Evolutionary conservation across 2,888 invertebrate species (phyloP).

Genomic region (Zaprionus lineosus): DNA sequence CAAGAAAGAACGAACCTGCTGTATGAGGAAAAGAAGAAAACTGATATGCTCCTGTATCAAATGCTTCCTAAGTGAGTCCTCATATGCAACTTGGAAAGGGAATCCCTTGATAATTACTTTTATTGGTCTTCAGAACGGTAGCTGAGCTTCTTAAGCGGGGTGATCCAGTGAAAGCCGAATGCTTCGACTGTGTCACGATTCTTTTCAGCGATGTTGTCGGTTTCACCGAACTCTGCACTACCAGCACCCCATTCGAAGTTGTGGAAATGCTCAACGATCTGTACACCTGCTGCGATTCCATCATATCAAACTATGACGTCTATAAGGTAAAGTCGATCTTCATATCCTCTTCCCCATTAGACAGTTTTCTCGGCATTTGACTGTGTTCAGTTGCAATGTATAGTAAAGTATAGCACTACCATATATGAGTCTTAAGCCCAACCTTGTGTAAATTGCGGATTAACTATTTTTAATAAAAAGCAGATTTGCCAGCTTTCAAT

Average conservation of each 20-base stretch:
- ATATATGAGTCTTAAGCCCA: too few relatives aligned
- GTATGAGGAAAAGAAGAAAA: constrained; percentile 92
- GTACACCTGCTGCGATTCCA: constrained; percentile 94
- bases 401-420: too few relatives aligned
- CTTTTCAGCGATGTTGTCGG: constrained; percentile 94
- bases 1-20: constrained; percentile 92
- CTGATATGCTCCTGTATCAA: constrained; percentile 91
- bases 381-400: too few relatives aligned
- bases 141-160: constrained; percentile 91
- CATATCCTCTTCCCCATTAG: too few relatives aligned
- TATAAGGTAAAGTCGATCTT: too few relatives aligned
- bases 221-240: constrained; percentile 90
- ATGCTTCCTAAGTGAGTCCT: constrained; percentile 91
- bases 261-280: constrained; percentile 93
- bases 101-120: too few relatives aligned
- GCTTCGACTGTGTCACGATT: constrained; percentile 91
- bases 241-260: constrained; percentile 91
- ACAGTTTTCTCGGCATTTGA: too few relatives aligned
- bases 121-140: constrained; percentile 85
- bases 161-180: constrained; percentile 91
- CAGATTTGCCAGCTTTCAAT: too few relatives aligned
- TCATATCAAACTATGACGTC: constrained; percentile 93
- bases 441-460: too few relatives aligned
- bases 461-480: too few relatives aligned
- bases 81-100: too few relatives aligned